Conservation (phyloP, 2,797 vertebrate species). For the Anguilla megastoma region DNA sequence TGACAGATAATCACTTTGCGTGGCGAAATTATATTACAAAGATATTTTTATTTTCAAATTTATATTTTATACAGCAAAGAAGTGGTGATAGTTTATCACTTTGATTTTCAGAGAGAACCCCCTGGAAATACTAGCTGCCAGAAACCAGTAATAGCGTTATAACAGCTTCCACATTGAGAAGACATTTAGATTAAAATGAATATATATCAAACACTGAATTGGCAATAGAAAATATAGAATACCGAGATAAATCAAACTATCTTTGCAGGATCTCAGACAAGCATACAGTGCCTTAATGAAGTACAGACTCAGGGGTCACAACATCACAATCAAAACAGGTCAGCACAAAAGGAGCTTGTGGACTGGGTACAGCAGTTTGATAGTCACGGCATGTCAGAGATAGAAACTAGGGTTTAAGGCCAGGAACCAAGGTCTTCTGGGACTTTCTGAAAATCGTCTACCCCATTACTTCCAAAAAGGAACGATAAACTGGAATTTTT, state of each 20-base stretch:
- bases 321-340: neutral
- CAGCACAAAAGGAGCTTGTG: neutral
- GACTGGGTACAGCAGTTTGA: neutral
- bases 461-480: neutral
- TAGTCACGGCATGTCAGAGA: neutral
- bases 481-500: neutral
- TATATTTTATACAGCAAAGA: neutral
- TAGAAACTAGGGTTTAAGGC: neutral
- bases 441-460: neutral
- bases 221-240: neutral
- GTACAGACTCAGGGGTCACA: neutral
- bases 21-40: neutral
- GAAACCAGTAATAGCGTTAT: neutral
- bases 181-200: neutral
- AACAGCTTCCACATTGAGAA: neutral
- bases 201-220: neutral
- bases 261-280: too few species aligned
- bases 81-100: neutral
- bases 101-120: neutral
- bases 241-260: neutral
- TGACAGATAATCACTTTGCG: neutral
- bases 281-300: too few species aligned
- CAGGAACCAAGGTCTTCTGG: neutral
- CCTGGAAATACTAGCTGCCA: constrained; percentile 1
- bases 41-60: neutral